Conservation (phyloP, 2,888 invertebrate species). For the Drosophila quinaria region DNA sequence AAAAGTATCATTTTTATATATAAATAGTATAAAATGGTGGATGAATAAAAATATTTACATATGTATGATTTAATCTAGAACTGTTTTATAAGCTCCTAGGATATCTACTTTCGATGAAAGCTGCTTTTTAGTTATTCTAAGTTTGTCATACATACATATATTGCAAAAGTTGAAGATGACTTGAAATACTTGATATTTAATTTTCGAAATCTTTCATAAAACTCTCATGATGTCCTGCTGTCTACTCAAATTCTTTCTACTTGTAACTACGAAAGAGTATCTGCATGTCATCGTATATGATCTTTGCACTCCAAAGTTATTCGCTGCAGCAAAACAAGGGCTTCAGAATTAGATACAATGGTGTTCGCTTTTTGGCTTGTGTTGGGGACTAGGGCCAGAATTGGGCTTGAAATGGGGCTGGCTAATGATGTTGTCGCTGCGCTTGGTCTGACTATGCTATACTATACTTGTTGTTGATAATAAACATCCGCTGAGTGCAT, state of each 20-base stretch:
- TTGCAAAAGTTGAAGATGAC: too few species aligned
- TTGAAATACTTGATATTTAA: not conserved
- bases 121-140: too few species aligned
- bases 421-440: slow-evolving; percentile 70
- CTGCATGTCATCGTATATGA: not conserved
- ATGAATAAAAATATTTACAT: too few species aligned
- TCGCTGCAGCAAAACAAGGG: slow-evolving; percentile 10
- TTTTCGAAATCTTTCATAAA: not conserved
- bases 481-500: slow-evolving; percentile 72
- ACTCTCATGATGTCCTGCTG: not conserved
- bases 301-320: not conserved
- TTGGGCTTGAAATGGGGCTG: slow-evolving; percentile 17
- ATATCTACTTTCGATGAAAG: too few species aligned
- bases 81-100: too few species aligned
- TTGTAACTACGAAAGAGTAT: slow-evolving; percentile 16
- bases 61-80: too few species aligned
- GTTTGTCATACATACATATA: too few species aligned
- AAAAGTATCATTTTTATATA: too few species aligned
- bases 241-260: not conserved
- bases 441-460: slow-evolving; percentile 26
- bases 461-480: slow-evolving; percentile 49
- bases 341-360: slow-evolving; percentile 35
- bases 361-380: slow-evolving; percentile 1
- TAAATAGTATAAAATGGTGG: too few species aligned
- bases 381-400: slow-evolving; percentile 1